A percentile compares a stretch with the other conserved stretches of the same genome.
Conservation (phyloP, 2,888 invertebrate species). For the Osedax frankpressi region DNA sequence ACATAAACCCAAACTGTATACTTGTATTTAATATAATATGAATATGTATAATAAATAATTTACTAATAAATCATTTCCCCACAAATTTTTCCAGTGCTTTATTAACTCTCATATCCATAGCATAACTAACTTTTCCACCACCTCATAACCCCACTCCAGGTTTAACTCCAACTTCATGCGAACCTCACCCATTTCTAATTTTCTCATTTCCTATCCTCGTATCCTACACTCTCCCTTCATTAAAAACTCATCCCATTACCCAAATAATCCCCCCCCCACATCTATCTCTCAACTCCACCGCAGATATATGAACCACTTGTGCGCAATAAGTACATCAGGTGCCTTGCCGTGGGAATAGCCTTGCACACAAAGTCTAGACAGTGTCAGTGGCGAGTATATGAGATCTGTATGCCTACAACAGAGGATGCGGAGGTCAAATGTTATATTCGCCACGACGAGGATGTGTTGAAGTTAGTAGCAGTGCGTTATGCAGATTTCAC, state of each 20-base stretch:
- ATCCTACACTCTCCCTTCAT: background rate
- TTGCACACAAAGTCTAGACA: background rate
- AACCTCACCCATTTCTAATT: no score
- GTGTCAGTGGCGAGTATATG: background rate
- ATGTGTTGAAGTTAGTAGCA: background rate
- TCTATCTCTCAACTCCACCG: background rate
- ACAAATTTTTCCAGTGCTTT: no score
- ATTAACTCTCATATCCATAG: no score
- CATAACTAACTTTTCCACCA: no score
- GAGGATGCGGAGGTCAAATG: background rate
- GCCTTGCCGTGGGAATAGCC: background rate
- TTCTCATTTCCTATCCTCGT: background rate
- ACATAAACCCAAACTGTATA: no score
- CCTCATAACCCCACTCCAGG: no score
- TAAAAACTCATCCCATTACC: no score
- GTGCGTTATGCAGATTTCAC: no score
- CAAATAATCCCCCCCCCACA: background rate
- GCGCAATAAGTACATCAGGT: background rate
- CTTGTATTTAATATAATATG: no score
- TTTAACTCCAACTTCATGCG: no score
- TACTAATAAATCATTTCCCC: no score
- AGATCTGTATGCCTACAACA: background rate
- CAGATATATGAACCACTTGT: background rate
- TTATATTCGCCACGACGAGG: background rate
- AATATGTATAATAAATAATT: no score